Evolutionary conservation across 2,888 invertebrate species (phyloP), one percentile per base, ranked within the genome.

Genomic region (Drymonia ruficornis): DNA sequence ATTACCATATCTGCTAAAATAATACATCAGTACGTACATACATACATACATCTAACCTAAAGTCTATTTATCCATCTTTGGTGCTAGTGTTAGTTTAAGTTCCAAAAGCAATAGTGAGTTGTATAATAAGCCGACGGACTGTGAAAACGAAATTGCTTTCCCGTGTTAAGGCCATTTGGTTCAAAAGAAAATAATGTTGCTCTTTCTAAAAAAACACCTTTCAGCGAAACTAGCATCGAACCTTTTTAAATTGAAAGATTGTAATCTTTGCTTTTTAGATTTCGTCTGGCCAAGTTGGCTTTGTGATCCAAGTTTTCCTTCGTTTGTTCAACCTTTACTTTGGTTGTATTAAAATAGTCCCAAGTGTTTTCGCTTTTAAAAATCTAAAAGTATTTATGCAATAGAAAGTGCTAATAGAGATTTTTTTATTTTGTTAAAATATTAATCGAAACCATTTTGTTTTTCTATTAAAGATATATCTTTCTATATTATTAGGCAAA

Each of bases 161-260:
- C 52, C 59, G 53, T 63, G 55, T 65, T 61, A 55, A 54, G 52
- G 56, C 52, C 59, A 28, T 64, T 59, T 58, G 46, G 52, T 50
- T 59, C 61, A 59, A 70, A 65, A 65, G 59, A 55, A 63, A 64
- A 61, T 58, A 65, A 54, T 58, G 64, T 66, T 71, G 61, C 58
- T 65, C 59, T 58, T 61, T 59, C 56, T 51, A 63, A 49, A 63
- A 65, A 16, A 34, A 11, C 34, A 47, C 63, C 60, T 63, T 63
- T 48, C 34, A 49, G 40, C 16, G 29, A 51, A 65, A 67, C 65
- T 72, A 63, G 62, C 61, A 54, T 52, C 52, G 71, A 72, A 76
- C 81, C 79, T 80, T 80, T 77, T 71, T 65, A 77, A 81, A 85
- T 84, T 75, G 79, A 81, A 81, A 84, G 84, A 87, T 86, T 16